phyloP scores from a whole-genome alignment of 2,888 invertebrate species.

The Laspeyria flexula region DNA sequence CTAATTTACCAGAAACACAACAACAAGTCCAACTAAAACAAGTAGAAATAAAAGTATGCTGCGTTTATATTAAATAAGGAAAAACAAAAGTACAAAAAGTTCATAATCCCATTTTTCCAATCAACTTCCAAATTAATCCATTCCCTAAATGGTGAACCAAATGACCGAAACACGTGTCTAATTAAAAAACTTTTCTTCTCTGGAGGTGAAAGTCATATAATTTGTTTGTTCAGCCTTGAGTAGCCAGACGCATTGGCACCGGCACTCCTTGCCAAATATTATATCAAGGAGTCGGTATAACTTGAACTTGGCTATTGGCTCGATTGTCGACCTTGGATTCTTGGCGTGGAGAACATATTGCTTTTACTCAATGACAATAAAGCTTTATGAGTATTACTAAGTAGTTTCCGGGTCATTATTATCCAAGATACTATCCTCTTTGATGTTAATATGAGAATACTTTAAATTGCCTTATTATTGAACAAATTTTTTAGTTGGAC shows the following conservation, averaged over 20 bases:
- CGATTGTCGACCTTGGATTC: constrained; percentile 20
- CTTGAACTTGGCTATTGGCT: constrained; percentile 40
- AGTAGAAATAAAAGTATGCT: too few species aligned
- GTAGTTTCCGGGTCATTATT: not conserved
- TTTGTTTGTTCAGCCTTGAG: constrained; percentile 6
- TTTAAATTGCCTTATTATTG: too few species aligned
- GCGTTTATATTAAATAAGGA: too few species aligned
- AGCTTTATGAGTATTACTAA: not conserved
- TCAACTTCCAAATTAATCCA: not conserved
- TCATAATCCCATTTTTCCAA: not conserved
- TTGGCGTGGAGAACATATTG: constrained; percentile 7
- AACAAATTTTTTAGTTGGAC: too few species aligned
- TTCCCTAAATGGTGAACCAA: not conserved
- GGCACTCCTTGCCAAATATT: constrained; percentile 28
- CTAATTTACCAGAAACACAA: too few species aligned
- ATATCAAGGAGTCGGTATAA: constrained; percentile 18
- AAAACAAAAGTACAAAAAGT: too few species aligned
- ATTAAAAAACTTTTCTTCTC: constrained; percentile 10
- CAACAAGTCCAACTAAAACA: too few species aligned
- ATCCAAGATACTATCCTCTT: not conserved
- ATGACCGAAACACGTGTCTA: not conserved
- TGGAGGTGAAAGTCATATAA: constrained; percentile 1
- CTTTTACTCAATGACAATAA: not conserved
- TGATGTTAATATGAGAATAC: not conserved
- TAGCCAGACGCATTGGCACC: constrained; percentile 33